Base-by-base conservation (phyloP, 2,797 vertebrate genomes). In the Micropoecilia bifurca region DNA sequence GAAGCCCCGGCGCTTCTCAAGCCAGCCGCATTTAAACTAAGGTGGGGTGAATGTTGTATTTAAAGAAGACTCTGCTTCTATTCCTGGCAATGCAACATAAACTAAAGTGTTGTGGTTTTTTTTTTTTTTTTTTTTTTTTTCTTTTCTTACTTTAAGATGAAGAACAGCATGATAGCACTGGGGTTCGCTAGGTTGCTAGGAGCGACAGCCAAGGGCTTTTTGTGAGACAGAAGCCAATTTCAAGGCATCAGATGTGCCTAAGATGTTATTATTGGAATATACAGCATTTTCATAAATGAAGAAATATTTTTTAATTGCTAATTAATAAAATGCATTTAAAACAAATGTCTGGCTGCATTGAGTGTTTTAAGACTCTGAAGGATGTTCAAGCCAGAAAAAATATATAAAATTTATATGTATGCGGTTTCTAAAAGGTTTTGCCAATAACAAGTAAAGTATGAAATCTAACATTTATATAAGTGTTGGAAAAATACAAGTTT, bases 1-100 rank as follows among this genome's bases (percentile, higher is more conserved):
- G 85, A 68, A 91, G 85, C 77, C 78, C 6, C 33, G 12, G 59
- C n/a, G 41, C 46, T 86, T 74, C 84, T 75, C 16, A 73, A 83
- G 82, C 77, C 78, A 66, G 63, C 72, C 69, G 12, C 79, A 83
- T 83, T 77, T 47, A 57, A 55, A 78, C 80, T 41, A 14, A 16
- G 68, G 75, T 74, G 46, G 22, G 2, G 13, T 22, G 53, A 79
- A 39, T 75, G 41, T 66, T 83, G 43, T 72, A 30, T 75, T 78
- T 79, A 76, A 73, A 84, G 68, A 75, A 77, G 48, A 16, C 46
- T 73, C 48, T 66, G 30, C 73, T 69, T 20, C 76, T 8, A 12
- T 72, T 25, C 8, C 45, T 46, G 20, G 14, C 6, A 46, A 22
- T 30, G 66, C n/a, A 45, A 76, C 68, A 47, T 43, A 45, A 69